Percentiles rank a stretch among this genome's conserved stretches.
phyloP scores from a whole-genome alignment of 2,797 vertebrate genomes.

The Merluccius polli region DNA sequence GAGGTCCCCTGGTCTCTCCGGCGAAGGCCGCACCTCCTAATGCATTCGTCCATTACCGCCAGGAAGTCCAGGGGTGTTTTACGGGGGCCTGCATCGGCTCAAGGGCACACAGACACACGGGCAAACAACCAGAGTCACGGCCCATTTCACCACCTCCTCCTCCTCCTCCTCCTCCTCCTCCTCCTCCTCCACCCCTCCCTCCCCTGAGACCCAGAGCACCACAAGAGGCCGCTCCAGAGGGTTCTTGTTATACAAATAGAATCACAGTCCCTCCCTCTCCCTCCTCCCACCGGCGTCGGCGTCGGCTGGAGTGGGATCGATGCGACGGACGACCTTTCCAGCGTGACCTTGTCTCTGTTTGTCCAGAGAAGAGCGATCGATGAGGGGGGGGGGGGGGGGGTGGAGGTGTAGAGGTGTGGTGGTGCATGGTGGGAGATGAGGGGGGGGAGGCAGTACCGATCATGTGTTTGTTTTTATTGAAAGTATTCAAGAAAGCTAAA shows the following conservation, averaged over 20 bases:
- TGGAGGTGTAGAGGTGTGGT: slow-evolving; percentile 20
- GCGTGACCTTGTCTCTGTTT: slow-evolving; percentile 36
- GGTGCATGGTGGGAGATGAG: slow-evolving; percentile 11
- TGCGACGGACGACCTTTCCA: slow-evolving; percentile 28
- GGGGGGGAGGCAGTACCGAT: too few relatives aligned
- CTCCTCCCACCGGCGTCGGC: too few relatives aligned
- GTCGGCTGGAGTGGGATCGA: slow-evolving; percentile 19
- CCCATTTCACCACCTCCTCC: slow-evolving; percentile 20
- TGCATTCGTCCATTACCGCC: slow-evolving; percentile 34
- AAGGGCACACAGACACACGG: slow-evolving; percentile 24
- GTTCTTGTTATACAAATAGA: neutral
- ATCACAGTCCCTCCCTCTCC: neutral
- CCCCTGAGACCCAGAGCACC: neutral
- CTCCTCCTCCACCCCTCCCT: neutral
- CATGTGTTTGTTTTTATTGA: too few relatives aligned
- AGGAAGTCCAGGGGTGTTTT: slow-evolving; percentile 11
- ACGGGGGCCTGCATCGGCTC: slow-evolving; percentile 31
- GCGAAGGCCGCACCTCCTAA: slow-evolving; percentile 19
- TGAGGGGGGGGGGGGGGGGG: slow-evolving; percentile 7
- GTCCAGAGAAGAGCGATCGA: slow-evolving; percentile 16
- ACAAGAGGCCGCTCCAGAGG: neutral
- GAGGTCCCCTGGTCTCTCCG: neutral
- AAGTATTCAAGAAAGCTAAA: neutral
- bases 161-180: neutral
- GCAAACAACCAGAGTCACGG: slow-evolving; percentile 19